Percentiles rank a stretch among this genome's conserved stretches.
Conservation (phyloP, 2,797 vertebrate genomes). For the Holocentrus rufus region DNA sequence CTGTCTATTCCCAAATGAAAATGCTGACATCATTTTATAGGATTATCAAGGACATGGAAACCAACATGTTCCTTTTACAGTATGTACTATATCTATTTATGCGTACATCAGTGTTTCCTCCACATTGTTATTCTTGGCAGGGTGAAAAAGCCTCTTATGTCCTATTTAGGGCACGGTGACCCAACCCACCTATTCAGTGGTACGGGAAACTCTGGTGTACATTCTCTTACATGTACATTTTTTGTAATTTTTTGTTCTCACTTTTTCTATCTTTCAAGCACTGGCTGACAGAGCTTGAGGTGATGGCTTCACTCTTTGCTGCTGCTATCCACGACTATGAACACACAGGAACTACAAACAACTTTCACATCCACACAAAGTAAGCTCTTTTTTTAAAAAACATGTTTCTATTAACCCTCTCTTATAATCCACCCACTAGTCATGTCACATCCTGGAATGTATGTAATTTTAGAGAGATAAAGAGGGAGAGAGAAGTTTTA, state of each 20-base stretch:
- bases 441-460: conserved; percentile 33
- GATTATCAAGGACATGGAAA: not conserved
- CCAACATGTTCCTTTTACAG: not conserved
- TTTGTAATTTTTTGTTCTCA: conserved; percentile 12
- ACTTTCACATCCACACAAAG: conserved; percentile 97
- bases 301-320: conserved; percentile 95
- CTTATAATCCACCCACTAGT: conserved; percentile 6
- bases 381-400: conserved; percentile 43
- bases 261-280: conserved; percentile 79
- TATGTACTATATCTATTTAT: not conserved
- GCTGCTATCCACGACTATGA: conserved; percentile 96
- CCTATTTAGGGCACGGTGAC: no score
- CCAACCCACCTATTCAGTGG: no score
- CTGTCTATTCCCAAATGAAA: not conserved
- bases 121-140: no score
- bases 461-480: conserved; percentile 41
- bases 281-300: conserved; percentile 95
- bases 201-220: not conserved
- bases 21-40: not conserved
- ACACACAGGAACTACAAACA: conserved; percentile 97
- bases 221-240: not conserved
- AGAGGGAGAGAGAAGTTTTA: not conserved
- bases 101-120: no score
- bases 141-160: not conserved
- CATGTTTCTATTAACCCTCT: conserved; percentile 14